Conservation (phyloP, 2,113 vertebrate species). For the Melanocharis versteri region DNA sequence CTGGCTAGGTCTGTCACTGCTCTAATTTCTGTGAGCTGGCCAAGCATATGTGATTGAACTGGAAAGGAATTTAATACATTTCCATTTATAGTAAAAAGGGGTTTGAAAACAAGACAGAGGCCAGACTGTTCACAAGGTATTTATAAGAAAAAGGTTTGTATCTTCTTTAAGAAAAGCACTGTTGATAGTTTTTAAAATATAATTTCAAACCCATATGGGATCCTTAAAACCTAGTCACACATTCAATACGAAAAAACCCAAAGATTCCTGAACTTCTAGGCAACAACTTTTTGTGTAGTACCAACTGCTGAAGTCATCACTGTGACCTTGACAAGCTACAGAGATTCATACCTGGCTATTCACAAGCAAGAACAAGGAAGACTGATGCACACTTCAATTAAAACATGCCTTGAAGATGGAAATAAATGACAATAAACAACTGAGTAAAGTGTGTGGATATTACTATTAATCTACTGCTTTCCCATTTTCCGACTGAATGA, state of each 20-base stretch:
- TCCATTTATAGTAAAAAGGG: background rate
- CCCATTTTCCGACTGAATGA: background rate
- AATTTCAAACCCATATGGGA: background rate
- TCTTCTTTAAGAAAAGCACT: background rate
- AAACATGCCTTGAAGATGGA: background rate
- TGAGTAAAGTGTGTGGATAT: background rate
- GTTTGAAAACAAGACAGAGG: background rate
- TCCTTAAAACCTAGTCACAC: background rate
- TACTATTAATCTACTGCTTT: background rate
- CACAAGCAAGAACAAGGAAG: background rate
- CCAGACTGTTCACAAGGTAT: background rate
- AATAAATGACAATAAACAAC: background rate
- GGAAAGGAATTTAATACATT: background rate
- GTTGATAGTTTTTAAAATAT: background rate
- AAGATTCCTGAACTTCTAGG: background rate
- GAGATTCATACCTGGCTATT: background rate
- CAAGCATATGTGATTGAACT: background rate
- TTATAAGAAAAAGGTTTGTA: background rate
- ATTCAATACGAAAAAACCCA: background rate
- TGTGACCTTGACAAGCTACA: background rate
- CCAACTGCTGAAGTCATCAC: background rate
- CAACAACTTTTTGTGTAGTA: background rate
- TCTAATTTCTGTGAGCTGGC: constrained; percentile 12
- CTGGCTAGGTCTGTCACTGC: background rate
- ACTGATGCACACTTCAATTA: background rate